Conservation (phyloP, 2,888 invertebrate species). For the Sarcophaga variegata region DNA sequence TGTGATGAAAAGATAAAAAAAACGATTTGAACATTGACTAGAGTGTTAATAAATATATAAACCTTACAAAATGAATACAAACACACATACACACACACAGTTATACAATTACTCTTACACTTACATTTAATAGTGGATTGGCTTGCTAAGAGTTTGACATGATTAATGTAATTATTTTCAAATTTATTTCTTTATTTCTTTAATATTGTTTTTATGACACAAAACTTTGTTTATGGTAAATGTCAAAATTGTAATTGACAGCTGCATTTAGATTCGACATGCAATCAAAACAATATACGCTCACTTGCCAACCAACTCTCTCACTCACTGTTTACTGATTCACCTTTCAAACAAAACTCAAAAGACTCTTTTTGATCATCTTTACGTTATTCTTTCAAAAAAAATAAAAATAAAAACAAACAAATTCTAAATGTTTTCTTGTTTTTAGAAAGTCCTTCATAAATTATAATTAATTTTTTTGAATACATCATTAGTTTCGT, state of each 20-base stretch:
- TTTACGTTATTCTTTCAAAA: neutral
- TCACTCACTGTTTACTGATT: neutral
- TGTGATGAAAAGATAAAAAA: constrained; percentile 59
- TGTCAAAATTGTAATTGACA: constrained; percentile 64
- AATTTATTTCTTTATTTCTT: constrained; percentile 48
- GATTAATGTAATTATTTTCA: constrained; percentile 58
- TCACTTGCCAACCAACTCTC: neutral
- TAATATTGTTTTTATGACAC: constrained; percentile 36
- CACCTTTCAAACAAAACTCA: neutral
- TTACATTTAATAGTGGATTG: neutral
- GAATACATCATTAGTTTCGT: neutral
- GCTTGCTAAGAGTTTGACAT: constrained; percentile 32
- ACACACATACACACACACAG: constrained; percentile 11
- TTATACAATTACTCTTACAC: neutral
- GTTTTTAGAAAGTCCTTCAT: constrained; percentile 51
- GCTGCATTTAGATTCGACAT: constrained; percentile 57
- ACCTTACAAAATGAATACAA: constrained; percentile 36
- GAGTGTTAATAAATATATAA: constrained; percentile 62
- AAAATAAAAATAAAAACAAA: too few species aligned
- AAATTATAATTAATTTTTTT: constrained; percentile 31
- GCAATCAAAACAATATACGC: constrained; percentile 12
- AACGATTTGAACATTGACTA: constrained; percentile 6
- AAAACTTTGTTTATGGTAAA: constrained; percentile 59
- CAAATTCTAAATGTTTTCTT: constrained; percentile 6
- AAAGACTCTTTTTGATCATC: constrained; percentile 7